Evolutionary conservation across 2,888 invertebrate species (phyloP), one percentile per base, ranked within the genome.

Genomic region (Mylabris sibirica): DNA sequence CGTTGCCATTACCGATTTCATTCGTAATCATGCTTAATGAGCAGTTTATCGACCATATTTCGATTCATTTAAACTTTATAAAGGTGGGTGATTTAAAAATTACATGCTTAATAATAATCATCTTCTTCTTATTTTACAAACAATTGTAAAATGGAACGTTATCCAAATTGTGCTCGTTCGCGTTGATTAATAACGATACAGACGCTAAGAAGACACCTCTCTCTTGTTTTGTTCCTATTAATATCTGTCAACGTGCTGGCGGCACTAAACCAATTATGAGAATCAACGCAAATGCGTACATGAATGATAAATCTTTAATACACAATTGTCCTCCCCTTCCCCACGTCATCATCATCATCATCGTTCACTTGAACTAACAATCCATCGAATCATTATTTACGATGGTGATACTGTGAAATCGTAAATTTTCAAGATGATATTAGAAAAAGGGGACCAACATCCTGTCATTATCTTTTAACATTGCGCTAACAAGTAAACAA

Each of bases 251-350:
- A 71, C 74, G 75, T 74, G 74, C 76, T 73, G 69, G 75, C 73
- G 70, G 75, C 78, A 75, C 77, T 79, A 78, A 79, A 80, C 79
- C 80, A 81, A 81, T 81, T 81, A 80, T 77, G 76, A 74, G 77
- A 81, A 80, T 79, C 79, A 78, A 77, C 77, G 77, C 76, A 77
- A 80, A 79, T 77, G 79, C 73, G 75, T 73, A 20, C 49, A 73
- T 76, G 75, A 78, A 80, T 81, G 78, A 80, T 81, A 80, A 81
- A 81, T 81, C 78, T 80, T 78, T 78, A 76, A 78, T 77, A 78
- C 75, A 78, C 79, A 78, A 80, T 78, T 77, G 76, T 75, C 73
- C 60, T 38, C 67, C 63, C 64, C 30, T 5, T 4, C 30, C 30
- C 30, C 30, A 30, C 11, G 11, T 12, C 35, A 2, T 3, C 9